Conservation (phyloP, 2,888 invertebrate species). For the Gibbula magus region DNA sequence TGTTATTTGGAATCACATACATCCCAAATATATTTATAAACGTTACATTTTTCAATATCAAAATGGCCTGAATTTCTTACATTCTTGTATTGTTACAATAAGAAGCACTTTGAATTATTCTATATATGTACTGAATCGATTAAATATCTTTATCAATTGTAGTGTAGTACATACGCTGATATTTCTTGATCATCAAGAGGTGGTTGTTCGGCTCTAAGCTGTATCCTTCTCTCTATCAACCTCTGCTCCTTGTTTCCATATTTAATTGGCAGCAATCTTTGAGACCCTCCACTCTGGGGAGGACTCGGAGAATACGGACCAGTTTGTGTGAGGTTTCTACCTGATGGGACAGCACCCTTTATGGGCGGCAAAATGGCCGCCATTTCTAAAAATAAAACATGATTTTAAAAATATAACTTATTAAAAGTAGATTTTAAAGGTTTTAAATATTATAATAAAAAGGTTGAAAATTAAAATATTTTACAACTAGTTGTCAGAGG, state of each 20-base stretch:
- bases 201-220: slow-evolving; percentile 60
- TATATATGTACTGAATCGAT: background rate
- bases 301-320: slow-evolving; percentile 11
- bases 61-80: too few species aligned
- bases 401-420: background rate
- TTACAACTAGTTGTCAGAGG: too few species aligned
- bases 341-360: slow-evolving; percentile 40
- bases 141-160: background rate
- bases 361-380: slow-evolving; percentile 67
- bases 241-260: slow-evolving; percentile 54
- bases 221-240: slow-evolving; percentile 43
- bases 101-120: background rate
- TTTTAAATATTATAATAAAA: background rate
- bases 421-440: background rate
- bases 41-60: too few species aligned
- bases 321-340: background rate
- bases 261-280: slow-evolving; percentile 53
- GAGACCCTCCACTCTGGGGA: slow-evolving; percentile 51
- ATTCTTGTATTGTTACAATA: too few species aligned
- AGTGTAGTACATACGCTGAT: background rate
- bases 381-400: slow-evolving; percentile 45
- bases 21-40: too few species aligned
- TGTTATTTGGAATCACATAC: too few species aligned
- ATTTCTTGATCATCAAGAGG: background rate
- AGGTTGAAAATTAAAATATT: too few species aligned